Evolutionary conservation across 64 coral and sea anemone genomes (phyloP).

Genomic region (Cladopsammia gracilis): DNA sequence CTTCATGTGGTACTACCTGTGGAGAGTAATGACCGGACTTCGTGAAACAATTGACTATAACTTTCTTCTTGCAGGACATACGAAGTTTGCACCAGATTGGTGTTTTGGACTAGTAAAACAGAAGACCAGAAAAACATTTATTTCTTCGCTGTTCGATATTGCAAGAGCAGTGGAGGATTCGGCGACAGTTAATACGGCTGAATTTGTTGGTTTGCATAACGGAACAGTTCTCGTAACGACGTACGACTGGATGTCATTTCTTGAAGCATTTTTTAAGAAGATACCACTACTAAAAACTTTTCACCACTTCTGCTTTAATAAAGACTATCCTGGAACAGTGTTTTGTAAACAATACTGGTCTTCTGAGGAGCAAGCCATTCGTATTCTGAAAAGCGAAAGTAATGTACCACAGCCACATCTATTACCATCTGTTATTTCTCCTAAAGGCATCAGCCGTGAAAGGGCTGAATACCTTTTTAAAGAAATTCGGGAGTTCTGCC

Average conservation of each 20-base stretch:
- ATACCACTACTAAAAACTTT: not conserved
- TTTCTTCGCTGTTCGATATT: no score
- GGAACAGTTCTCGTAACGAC: conserved; percentile 39
- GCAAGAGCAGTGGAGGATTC: no score
- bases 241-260: conserved; percentile 40
- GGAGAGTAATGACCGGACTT: no score
- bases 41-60: no score
- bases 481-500: conserved; percentile 63
- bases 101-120: no score
- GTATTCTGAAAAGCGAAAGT: not conserved
- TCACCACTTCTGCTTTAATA: conserved; percentile 44
- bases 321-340: conserved; percentile 48
- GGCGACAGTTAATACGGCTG: conserved; percentile 6
- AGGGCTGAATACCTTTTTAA: conserved; percentile 58
- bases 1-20: no score
- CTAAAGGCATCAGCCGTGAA: conserved; percentile 39
- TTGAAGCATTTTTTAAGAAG: conserved; percentile 22
- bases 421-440: conserved; percentile 32
- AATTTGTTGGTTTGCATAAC: conserved; percentile 48
- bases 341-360: conserved; percentile 50
- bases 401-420: not conserved
- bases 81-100: no score
- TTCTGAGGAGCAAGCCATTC: conserved; percentile 17
- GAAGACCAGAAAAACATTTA: no score
- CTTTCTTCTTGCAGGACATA: no score